Evolutionary conservation across 2,888 invertebrate genomes (phyloP).

Genomic region (Polia nebulosa): DNA sequence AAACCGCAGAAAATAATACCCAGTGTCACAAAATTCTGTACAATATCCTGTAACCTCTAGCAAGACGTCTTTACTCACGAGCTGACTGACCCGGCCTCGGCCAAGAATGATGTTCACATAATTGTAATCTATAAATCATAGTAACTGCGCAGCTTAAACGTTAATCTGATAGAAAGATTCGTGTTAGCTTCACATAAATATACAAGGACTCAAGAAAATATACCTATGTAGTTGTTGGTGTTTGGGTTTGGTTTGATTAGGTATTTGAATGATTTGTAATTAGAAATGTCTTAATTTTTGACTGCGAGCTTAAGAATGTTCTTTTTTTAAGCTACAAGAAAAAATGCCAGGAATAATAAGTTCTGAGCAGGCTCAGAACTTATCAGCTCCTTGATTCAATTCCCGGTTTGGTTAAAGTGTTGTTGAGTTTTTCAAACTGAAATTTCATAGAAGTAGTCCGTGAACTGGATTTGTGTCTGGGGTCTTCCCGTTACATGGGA

Average conservation of each 20-base stretch:
- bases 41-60: neutral
- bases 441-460: too few relatives aligned
- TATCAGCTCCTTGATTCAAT: too few relatives aligned
- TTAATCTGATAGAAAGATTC: slow-evolving; percentile 34
- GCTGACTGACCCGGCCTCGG: slow-evolving; percentile 2
- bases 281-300: neutral
- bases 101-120: neutral
- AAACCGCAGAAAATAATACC: neutral
- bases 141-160: neutral
- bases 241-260: slow-evolving; percentile 1
- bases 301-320: too few relatives aligned
- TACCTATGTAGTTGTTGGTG: neutral
- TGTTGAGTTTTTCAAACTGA: too few relatives aligned
- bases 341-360: too few relatives aligned
- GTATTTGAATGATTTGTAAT: neutral
- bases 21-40: neutral
- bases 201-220: neutral
- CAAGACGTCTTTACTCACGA: slow-evolving; percentile 29
- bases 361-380: too few relatives aligned
- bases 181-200: slow-evolving; percentile 46
- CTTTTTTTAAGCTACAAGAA: too few relatives aligned
- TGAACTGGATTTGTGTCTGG: too few relatives aligned
- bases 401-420: too few relatives aligned
- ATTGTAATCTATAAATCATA: slow-evolving; percentile 20
- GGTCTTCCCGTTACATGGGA: too few relatives aligned